Evolutionary conservation across 2,797 vertebrate genomes (phyloP).

Genomic region (Squalus acanthias): DNA sequence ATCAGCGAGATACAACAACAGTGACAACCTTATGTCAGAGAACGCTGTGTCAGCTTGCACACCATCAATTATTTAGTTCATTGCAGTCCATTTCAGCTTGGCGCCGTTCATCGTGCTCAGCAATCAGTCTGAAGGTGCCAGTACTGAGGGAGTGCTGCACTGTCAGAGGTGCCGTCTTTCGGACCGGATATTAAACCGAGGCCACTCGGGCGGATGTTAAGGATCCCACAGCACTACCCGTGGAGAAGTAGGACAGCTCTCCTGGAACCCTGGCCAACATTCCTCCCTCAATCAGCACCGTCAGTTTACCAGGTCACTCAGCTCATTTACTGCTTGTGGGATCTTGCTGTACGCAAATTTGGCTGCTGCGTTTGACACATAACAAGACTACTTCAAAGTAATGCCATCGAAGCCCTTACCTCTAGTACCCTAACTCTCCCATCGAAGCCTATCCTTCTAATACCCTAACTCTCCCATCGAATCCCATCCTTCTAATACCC

Average conservation of each 20-base stretch:
- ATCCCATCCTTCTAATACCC: neutral
- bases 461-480: neutral
- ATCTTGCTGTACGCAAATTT: neutral
- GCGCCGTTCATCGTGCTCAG: neutral
- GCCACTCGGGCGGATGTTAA: too few species aligned
- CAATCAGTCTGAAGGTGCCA: neutral
- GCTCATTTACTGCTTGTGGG: neutral
- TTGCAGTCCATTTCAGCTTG: neutral
- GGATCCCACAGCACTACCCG: too few species aligned
- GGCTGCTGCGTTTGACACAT: neutral
- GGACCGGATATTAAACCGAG: neutral
- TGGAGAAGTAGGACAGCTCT: neutral
- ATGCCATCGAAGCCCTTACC: neutral
- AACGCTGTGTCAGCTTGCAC: neutral
- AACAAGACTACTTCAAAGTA: neutral
- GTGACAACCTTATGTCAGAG: neutral
- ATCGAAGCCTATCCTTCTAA: too few species aligned
- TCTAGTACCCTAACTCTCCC: neutral
- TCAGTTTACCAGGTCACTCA: too few species aligned
- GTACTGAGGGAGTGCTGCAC: neutral
- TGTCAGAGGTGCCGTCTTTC: neutral
- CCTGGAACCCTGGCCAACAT: neutral
- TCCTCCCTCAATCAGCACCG: neutral
- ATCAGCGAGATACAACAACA: neutral
- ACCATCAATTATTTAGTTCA: neutral